Percentiles rank a stretch among this genome's conserved stretches.
phyloP scores from a whole-genome alignment of 37 sponge, comb jelly and placozoan species.

The Eunapius fragilis region DNA sequence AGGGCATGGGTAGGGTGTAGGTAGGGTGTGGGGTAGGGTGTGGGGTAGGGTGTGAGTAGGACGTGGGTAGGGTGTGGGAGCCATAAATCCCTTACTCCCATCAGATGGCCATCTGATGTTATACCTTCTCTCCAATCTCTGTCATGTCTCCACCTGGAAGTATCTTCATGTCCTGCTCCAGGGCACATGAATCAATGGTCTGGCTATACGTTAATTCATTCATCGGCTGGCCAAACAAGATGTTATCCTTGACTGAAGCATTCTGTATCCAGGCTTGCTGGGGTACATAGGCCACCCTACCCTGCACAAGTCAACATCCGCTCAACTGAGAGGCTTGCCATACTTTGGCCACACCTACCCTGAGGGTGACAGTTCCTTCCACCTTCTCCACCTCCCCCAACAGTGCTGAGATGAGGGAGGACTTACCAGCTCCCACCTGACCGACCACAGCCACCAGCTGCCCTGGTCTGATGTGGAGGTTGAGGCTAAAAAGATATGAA shows the following conservation, averaged over 20 bases:
- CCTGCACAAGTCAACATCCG: slow-evolving; percentile 27
- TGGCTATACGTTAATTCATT: not conserved
- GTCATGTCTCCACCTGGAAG: slow-evolving; percentile 51
- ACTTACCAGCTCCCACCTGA: slow-evolving; percentile 90
- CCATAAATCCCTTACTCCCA: no score
- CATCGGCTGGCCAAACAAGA: slow-evolving; percentile 67
- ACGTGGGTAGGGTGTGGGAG: no score
- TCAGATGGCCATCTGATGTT: not conserved
- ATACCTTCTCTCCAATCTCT: slow-evolving; percentile 13
- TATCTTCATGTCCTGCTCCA: slow-evolving; percentile 91
- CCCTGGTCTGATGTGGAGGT: slow-evolving; percentile 61
- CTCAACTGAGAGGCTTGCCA: not conserved
- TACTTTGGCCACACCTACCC: slow-evolving; percentile 17
- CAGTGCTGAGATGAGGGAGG: slow-evolving; percentile 76
- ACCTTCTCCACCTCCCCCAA: slow-evolving; percentile 89
- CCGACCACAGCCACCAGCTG: slow-evolving; percentile 84
- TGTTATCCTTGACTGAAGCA: slow-evolving; percentile 76
- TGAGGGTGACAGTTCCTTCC: slow-evolving; percentile 51
- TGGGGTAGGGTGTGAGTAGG: no score
- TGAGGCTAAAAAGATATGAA: slow-evolving; percentile 35
- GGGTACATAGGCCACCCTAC: slow-evolving; percentile 81
- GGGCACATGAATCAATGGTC: slow-evolving; percentile 75
- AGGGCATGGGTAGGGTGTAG: no score
- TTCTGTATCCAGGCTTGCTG: slow-evolving; percentile 92
- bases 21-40: no score